A percentile compares a stretch with the other conserved stretches of the same genome.
phyloP scores from a whole-genome alignment of 2,888 invertebrate species.

The Agonopterix alstromeriana region DNA sequence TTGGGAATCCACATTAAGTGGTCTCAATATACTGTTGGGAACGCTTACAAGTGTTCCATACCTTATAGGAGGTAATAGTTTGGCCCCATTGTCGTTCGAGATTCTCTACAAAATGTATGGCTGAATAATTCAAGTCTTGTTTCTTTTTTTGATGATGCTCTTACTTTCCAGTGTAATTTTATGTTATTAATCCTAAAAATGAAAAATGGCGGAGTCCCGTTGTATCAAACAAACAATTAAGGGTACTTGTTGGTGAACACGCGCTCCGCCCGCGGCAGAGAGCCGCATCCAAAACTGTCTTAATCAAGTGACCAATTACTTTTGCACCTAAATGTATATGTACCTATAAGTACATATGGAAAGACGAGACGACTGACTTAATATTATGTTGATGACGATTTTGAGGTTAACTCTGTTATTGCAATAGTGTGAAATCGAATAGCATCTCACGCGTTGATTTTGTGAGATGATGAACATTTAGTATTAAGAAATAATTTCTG shows the following conservation, averaged over 20 bases:
- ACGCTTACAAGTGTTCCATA: conserved; percentile 39
- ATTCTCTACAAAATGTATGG: not conserved
- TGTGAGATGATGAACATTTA: too few relatives aligned
- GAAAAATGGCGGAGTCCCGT: conserved; percentile 17
- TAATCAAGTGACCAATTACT: conserved; percentile 27
- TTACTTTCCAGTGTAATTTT: conserved; percentile 1
- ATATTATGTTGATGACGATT: too few relatives aligned
- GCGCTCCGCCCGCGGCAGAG: conserved; percentile 28
- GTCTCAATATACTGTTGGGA: conserved; percentile 41
- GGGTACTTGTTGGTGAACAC: conserved; percentile 14
- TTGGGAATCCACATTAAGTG: conserved; percentile 63
- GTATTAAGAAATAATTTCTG: too few relatives aligned
- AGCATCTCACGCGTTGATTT: too few relatives aligned
- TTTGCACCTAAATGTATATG: not conserved
- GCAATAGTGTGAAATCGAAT: too few relatives aligned
- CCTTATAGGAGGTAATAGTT: conserved; percentile 39
- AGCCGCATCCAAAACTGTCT: conserved; percentile 31
- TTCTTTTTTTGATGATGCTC: too few relatives aligned
- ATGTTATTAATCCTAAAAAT: conserved; percentile 4
- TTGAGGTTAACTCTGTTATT: too few relatives aligned
- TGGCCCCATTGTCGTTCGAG: conserved; percentile 26
- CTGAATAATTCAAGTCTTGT: not conserved
- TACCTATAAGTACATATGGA: too few relatives aligned
- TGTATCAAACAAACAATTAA: conserved; percentile 35
- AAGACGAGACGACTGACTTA: too few relatives aligned